Evolutionary conservation across 2,113 vertebrate species (phyloP).

Genomic region (Oceanites oceanicus): DNA sequence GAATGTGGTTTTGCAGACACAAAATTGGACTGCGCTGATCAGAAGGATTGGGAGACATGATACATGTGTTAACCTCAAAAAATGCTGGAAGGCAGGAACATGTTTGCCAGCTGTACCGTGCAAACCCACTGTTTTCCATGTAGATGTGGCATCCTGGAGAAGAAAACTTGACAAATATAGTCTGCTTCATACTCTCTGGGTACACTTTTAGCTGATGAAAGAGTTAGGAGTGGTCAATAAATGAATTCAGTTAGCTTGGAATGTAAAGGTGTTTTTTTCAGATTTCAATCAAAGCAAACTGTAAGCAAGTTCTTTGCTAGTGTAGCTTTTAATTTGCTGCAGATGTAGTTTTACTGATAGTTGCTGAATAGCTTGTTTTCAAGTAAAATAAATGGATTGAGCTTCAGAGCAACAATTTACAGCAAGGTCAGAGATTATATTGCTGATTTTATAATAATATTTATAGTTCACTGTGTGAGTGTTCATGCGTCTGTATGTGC

Average conservation of each 20-base stretch:
- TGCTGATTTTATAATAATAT: constrained; percentile 50
- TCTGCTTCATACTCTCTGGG: neutral
- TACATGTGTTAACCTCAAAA: neutral
- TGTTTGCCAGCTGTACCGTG: neutral
- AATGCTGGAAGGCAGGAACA: neutral
- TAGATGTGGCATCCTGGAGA: neutral
- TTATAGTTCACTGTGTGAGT: neutral
- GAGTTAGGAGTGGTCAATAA: neutral
- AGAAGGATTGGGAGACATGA: neutral
- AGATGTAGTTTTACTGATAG: constrained; percentile 40
- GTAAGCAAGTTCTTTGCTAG: neutral
- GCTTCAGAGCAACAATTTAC: constrained; percentile 44
- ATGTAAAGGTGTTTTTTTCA: constrained; percentile 16
- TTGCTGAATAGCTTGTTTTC: constrained; percentile 43
- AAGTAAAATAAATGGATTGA: constrained; percentile 40
- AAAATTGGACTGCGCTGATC: neutral
- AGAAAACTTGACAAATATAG: neutral
- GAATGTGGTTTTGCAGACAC: neutral
- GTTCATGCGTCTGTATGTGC: neutral
- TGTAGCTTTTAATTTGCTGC: constrained; percentile 60
- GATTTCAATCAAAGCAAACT: constrained; percentile 1
- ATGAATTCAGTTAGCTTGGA: constrained; percentile 5
- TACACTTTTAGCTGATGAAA: neutral
- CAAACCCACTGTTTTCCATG: neutral
- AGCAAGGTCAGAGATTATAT: constrained; percentile 28